A percentile compares a stretch with the other conserved stretches of the same genome.
Conservation (phyloP, 1,140 invertebrate genomes). For the Drosophila bocki region DNA sequence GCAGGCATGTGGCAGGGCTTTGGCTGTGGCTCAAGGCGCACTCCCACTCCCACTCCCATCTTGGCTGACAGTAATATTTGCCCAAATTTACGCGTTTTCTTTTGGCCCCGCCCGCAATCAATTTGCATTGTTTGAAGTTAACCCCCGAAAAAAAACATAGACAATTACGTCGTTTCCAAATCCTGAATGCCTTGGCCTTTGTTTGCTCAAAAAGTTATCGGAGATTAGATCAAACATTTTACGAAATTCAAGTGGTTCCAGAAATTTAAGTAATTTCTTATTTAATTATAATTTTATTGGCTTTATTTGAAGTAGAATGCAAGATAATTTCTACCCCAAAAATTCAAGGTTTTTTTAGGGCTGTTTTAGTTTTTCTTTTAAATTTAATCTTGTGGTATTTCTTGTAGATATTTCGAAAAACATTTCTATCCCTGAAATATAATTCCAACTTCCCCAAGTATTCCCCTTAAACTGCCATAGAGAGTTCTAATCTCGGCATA, state of each 20-base stretch:
- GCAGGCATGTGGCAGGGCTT: conserved; percentile 79
- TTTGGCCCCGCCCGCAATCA: conserved; percentile 33
- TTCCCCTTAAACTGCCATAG: not conserved
- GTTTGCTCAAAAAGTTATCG: not conserved
- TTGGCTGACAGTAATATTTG: conserved; percentile 41
- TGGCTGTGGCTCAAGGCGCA: conserved; percentile 44
- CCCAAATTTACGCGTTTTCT: conserved; percentile 41
- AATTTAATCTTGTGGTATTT: not conserved
- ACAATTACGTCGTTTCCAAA: conserved; percentile 32
- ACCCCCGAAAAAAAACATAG: conserved; percentile 20
- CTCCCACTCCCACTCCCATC: conserved; percentile 35
- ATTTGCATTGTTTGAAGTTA: conserved; percentile 71
- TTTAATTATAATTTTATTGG: conserved; percentile 25
- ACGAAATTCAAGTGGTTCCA: not conserved
- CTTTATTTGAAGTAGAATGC: not conserved
- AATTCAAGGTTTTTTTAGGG: not conserved
- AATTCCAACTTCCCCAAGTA: not conserved
- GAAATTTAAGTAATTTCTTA: not conserved
- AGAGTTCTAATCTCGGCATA: conserved; percentile 30
- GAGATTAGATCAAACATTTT: not conserved
- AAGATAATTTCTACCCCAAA: not conserved
- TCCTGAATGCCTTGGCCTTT: not conserved
- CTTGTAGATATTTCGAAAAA: too few relatives aligned
- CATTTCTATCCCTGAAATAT: not conserved
- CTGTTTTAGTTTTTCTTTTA: not conserved